Evolutionary conservation across 2,113 vertebrate species (phyloP).

Genomic region (Rhizomys pruinosus): DNA sequence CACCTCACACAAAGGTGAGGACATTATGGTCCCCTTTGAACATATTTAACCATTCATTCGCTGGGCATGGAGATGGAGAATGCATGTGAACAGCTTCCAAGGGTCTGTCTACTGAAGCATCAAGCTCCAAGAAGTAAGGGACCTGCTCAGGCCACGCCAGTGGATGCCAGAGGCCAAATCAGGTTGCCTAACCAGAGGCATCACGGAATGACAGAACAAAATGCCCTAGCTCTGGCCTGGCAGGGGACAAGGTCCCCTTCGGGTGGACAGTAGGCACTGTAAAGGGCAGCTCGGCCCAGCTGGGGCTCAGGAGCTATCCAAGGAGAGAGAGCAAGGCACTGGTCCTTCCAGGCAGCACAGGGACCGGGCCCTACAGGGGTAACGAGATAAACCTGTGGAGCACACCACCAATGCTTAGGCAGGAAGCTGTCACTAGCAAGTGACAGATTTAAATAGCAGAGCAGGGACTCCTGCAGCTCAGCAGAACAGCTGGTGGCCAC

Average conservation of each 20-base stretch:
- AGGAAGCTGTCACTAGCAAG: constrained; percentile 41
- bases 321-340: background rate
- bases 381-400: constrained; percentile 60
- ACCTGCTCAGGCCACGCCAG: background rate
- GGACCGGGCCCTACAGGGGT: background rate
- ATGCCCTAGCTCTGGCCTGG: background rate
- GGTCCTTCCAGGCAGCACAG: background rate
- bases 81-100: background rate
- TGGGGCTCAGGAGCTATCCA: background rate
- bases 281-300: background rate
- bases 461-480: constrained; percentile 17
- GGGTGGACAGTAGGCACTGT: background rate
- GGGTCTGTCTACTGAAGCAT: background rate
- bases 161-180: background rate
- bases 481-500: constrained; percentile 39
- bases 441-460: constrained; percentile 65
- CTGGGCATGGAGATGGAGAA: background rate
- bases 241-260: too few relatives aligned
- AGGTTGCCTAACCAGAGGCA: background rate
- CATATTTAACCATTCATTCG: background rate
- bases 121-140: background rate
- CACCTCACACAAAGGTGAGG: background rate
- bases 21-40: background rate
- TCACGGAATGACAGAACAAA: background rate
- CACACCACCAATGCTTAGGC: background rate